phyloP scores from a whole-genome alignment of 2,797 vertebrate species.

The Trachops cirrhosus region DNA sequence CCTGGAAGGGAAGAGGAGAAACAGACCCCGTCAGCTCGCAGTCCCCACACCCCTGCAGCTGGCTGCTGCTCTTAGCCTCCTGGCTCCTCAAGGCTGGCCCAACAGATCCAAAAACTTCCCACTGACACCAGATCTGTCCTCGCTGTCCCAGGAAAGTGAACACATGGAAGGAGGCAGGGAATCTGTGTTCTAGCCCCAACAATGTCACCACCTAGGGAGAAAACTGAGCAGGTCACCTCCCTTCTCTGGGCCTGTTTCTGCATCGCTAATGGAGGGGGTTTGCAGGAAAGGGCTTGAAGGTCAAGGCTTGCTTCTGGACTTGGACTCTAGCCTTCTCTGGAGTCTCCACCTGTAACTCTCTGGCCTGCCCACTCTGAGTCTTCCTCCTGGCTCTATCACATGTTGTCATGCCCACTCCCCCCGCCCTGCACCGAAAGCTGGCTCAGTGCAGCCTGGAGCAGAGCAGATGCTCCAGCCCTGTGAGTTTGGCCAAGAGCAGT shows the following conservation, averaged over 20 bases:
- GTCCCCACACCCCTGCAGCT: neutral
- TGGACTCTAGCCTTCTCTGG: neutral
- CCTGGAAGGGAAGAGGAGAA: constrained; percentile 82
- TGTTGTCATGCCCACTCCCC: neutral
- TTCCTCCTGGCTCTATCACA: neutral
- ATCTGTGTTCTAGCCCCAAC: neutral
- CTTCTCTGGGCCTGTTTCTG: neutral
- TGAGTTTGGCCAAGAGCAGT: neutral
- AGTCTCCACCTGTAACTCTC: neutral
- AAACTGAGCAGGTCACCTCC: neutral
- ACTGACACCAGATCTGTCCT: neutral
- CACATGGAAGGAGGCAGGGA: neutral
- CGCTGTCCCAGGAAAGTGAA: fast-evolving
- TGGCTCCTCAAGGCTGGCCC: neutral
- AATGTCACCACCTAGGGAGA: neutral
- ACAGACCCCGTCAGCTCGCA: constrained; percentile 13
- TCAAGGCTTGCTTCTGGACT: neutral
- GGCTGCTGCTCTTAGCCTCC: neutral
- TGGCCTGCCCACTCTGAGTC: neutral
- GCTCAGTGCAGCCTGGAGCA: neutral
- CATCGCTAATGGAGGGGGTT: neutral
- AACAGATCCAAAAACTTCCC: neutral
- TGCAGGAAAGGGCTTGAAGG: neutral
- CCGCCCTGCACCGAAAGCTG: neutral
- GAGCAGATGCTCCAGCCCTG: constrained; percentile 10